Evolutionary conservation across 1,140 invertebrate species (phyloP).

Genomic region (Microplitis mediator): DNA sequence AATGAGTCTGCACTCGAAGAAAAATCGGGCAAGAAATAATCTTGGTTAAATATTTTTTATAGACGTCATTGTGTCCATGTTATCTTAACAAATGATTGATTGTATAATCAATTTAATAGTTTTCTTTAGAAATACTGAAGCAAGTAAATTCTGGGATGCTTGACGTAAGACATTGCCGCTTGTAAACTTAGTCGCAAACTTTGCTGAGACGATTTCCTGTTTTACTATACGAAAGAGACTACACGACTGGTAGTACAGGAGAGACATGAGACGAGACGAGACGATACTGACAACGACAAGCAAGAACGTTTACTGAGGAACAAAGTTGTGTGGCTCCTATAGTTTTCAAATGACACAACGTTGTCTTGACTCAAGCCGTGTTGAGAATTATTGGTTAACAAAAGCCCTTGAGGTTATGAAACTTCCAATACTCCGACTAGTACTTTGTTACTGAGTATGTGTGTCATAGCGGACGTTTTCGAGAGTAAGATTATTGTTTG

Average conservation of each 20-base stretch:
- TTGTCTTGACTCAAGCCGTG: background rate
- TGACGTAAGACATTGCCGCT: background rate
- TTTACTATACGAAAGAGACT: background rate
- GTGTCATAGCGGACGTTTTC: background rate
- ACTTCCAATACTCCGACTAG: background rate
- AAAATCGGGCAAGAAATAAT: too few relatives aligned
- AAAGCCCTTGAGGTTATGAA: conserved; percentile 8
- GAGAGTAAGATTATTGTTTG: background rate
- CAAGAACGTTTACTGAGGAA: background rate
- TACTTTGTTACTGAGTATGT: background rate
- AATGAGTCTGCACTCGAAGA: too few relatives aligned
- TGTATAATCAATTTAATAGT: background rate
- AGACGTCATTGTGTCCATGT: too few relatives aligned
- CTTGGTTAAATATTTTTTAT: too few relatives aligned
- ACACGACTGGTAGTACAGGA: background rate
- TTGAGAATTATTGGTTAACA: background rate
- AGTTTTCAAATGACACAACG: conserved; percentile 1
- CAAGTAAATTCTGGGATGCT: background rate
- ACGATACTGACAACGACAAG: background rate
- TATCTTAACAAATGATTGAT: too few relatives aligned
- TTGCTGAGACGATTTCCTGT: background rate
- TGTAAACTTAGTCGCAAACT: background rate
- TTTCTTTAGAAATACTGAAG: background rate
- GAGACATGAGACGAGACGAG: background rate
- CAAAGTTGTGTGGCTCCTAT: background rate